These are phyloP conservation scores for Amazonetta brasiliensis DNA, from an alignment of 2,797 vertebrate genomes.

Conservation along the genomic window DNA sequence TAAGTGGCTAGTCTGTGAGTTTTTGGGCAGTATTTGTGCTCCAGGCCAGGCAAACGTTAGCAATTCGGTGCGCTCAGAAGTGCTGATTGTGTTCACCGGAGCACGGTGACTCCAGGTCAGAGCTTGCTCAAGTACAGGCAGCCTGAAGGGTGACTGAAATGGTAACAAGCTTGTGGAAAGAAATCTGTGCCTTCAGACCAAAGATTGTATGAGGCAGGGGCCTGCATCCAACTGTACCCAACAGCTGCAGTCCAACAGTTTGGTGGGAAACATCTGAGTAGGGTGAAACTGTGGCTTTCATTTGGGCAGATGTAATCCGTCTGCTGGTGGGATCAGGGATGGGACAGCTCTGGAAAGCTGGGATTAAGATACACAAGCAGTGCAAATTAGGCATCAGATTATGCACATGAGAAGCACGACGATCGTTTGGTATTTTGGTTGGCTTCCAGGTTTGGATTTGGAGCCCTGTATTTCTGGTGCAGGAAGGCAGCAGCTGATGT, in stretches of 20 bases:
- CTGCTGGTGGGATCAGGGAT: constrained; percentile 48
- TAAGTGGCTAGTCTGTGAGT: not conserved
- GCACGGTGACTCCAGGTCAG: not conserved
- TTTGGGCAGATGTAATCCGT: constrained; percentile 47
- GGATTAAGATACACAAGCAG: constrained; percentile 19
- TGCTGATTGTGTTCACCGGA: not conserved
- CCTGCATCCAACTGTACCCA: not conserved
- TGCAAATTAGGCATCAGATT: constrained; percentile 60
- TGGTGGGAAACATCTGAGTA: constrained; percentile 2
- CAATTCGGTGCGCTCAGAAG: not conserved
- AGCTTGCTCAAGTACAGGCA: not conserved
- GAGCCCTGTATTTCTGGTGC: constrained; percentile 40
- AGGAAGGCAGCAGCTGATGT: constrained; percentile 57
- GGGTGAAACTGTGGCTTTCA: not conserved
- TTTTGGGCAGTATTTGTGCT: not conserved
- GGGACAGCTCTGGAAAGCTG: constrained; percentile 45
- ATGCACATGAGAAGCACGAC: not conserved
- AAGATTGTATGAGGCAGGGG: not conserved
- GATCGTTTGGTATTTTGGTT: constrained; percentile 40
- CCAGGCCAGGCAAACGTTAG: not conserved
- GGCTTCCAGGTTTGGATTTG: constrained; percentile 43
- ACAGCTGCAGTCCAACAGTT: constrained; percentile 29
- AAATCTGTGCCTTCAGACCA: not conserved
- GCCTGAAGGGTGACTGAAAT: not conserved
- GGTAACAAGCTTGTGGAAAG: not conserved